Percentiles rank a stretch among this genome's conserved stretches.
Evolutionary conservation across 2,113 vertebrate species (phyloP).

Genomic region (Thryonomys swinderianus): DNA sequence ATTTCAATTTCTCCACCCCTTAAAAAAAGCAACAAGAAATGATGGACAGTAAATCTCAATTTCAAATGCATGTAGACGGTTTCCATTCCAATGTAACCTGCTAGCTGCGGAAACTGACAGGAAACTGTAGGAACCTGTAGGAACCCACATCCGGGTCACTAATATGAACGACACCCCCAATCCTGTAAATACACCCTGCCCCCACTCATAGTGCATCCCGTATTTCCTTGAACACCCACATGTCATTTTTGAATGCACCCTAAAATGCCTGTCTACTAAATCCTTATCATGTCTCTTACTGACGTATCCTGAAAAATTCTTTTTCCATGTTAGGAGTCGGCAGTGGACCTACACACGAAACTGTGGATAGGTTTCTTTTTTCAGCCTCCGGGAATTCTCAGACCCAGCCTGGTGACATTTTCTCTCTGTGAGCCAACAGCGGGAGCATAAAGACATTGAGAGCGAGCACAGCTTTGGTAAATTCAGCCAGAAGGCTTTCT

Average conservation of each 20-base stretch:
- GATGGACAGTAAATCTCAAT: neutral
- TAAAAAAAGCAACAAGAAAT: neutral
- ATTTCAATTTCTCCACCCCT: neutral
- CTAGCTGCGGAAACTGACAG: neutral
- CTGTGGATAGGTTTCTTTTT: neutral
- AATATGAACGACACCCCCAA: neutral
- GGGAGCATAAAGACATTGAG: neutral
- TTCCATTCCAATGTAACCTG: neutral
- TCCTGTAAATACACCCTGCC: neutral
- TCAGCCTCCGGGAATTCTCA: neutral
- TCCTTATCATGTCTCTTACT: neutral
- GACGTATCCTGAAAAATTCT: neutral
- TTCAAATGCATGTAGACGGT: neutral
- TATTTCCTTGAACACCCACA: neutral
- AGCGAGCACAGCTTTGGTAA: neutral
- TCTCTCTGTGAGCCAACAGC: neutral
- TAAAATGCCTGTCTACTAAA: neutral
- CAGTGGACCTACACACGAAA: neutral
- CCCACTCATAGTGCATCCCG: neutral
- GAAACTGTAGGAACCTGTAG: neutral
- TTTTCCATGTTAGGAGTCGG: neutral
- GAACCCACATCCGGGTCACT: neutral
- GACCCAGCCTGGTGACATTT: neutral
- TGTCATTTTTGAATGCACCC: neutral
- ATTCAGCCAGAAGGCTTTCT: neutral